phyloP scores from a whole-genome alignment of 2,797 vertebrate species.

The Meda fulgida region DNA sequence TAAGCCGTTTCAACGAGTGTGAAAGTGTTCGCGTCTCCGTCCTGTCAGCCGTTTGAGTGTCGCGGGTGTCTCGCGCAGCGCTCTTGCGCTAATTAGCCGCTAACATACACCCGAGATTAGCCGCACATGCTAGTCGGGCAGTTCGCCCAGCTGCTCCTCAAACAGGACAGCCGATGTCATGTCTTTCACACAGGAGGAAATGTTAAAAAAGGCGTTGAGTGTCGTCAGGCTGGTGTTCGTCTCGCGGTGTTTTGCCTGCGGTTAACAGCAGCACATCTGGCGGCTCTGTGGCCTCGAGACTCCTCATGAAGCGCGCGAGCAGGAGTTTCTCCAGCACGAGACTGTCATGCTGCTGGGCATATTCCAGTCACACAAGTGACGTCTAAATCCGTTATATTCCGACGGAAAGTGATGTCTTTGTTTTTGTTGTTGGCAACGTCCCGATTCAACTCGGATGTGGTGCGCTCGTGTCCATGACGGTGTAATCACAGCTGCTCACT shows the following conservation, averaged over 20 bases:
- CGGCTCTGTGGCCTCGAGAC: constrained; percentile 74
- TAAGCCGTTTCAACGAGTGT: neutral
- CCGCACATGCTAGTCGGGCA: constrained; percentile 47
- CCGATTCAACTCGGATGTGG: constrained; percentile 45
- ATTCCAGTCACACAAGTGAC: constrained; percentile 52
- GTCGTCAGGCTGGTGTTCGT: constrained; percentile 7
- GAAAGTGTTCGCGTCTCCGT: constrained; percentile 22
- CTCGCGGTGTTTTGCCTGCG: constrained; percentile 53
- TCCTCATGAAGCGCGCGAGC: constrained; percentile 72
- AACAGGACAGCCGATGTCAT: constrained; percentile 36
- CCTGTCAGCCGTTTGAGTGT: constrained; percentile 39
- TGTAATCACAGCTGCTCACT: constrained; percentile 62
- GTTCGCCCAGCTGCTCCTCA: constrained; percentile 30
- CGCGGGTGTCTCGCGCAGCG: constrained; percentile 26
- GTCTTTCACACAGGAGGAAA: neutral
- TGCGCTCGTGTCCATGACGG: constrained; percentile 52
- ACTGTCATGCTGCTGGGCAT: constrained; percentile 65
- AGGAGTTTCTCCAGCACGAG: constrained; percentile 74
- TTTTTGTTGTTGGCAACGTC: constrained; percentile 55
- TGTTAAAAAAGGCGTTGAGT: neutral
- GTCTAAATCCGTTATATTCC: constrained; percentile 17
- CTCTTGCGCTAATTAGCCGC: constrained; percentile 43
- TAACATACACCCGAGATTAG: constrained; percentile 37
- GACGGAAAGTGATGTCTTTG: constrained; percentile 14
- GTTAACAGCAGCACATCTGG: constrained; percentile 65